Percentiles rank a stretch among this genome's conserved stretches.
phyloP scores from a whole-genome alignment of 2,888 invertebrate species.

The Agonopterix arenella region DNA sequence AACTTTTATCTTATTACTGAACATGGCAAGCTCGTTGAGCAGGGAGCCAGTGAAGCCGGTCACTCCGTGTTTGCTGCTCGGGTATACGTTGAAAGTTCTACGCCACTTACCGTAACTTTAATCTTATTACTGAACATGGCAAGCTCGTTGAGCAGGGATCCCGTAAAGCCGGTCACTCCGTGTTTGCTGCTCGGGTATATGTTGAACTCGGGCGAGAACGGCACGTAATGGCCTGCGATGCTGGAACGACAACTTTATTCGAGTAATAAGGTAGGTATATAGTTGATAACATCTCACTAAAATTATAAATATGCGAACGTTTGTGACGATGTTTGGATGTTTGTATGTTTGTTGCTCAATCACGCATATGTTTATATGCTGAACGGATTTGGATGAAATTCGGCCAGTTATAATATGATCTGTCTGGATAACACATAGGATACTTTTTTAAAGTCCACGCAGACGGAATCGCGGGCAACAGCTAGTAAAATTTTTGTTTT shows the following conservation, averaged over 20 bases:
- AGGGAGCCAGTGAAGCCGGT: conserved; percentile 69
- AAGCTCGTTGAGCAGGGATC: conserved; percentile 69
- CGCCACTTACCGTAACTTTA: conserved; percentile 50
- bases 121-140: conserved; percentile 53
- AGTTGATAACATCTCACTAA: too few species aligned
- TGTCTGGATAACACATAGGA: too few species aligned
- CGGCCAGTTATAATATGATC: too few species aligned
- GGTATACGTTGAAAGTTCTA: conserved; percentile 71
- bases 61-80: conserved; percentile 73
- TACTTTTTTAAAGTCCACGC: too few species aligned
- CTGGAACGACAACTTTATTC: conserved; percentile 22
- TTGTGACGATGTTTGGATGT: too few species aligned
- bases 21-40: conserved; percentile 62
- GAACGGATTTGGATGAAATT: too few species aligned
- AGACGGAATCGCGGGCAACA: too few species aligned
- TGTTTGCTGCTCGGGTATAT: conserved; percentile 75
- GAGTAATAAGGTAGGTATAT: too few species aligned
- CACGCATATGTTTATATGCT: too few species aligned
- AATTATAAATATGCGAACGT: too few species aligned
- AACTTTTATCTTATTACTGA: conserved; percentile 56
- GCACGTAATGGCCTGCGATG: conserved; percentile 56
- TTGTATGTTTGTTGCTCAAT: too few species aligned
- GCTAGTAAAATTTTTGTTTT: too few species aligned
- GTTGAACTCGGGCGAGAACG: conserved; percentile 39
- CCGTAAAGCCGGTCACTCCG: conserved; percentile 70